Evolutionary conservation across 2,888 invertebrate species (phyloP), one percentile per base, ranked within the genome.

Genomic region (Sarcophaga caerulescens): DNA sequence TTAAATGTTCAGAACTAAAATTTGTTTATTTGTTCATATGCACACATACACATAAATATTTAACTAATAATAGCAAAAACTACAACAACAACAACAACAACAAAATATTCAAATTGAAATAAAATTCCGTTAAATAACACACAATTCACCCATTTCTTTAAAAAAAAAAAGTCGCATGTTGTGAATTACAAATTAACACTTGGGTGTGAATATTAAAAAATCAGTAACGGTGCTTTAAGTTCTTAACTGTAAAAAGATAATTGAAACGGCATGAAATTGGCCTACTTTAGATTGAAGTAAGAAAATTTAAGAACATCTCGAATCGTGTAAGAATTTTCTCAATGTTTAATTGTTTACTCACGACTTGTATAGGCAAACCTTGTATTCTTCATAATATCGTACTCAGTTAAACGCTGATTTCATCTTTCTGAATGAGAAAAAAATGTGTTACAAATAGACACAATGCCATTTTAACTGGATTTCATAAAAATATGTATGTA

Each of bases 181-280:
- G 66, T 66, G 69, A 21, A 66, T 52, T 12, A 45, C 75, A 79
- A 74, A 3, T 85, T 85, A 75, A 68, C 85, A 85, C 57, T 14
- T 12, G 25, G 25, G 75, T 82, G 85, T 59, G 75, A 82, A 82
- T 65, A 60, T 65, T 23, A 10, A 11, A 19, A 4, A 45, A 35
- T 44, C 3, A 14, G 8, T 70, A 75, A 65, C 74, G 69, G 73
- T 81, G 52, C 1, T 21, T 75, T 75, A 17, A 10, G 19, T 79
- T 82, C 75, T 82, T 6, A 11, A 52, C 12, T 17, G 14, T 52
- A 14, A 75, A 25, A 23, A 45, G 70, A 11, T 82, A 85, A 85
- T 82, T 65, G 23, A 47, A 23, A 19, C 45, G 59, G 45, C 82
- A 85, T 66, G 82, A 79, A 71, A 57, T 10, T 82, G 85, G 8